A percentile compares a stretch with the other conserved stretches of the same genome.
phyloP scores from a whole-genome alignment of 2,797 vertebrate species.

The Netta rufina region DNA sequence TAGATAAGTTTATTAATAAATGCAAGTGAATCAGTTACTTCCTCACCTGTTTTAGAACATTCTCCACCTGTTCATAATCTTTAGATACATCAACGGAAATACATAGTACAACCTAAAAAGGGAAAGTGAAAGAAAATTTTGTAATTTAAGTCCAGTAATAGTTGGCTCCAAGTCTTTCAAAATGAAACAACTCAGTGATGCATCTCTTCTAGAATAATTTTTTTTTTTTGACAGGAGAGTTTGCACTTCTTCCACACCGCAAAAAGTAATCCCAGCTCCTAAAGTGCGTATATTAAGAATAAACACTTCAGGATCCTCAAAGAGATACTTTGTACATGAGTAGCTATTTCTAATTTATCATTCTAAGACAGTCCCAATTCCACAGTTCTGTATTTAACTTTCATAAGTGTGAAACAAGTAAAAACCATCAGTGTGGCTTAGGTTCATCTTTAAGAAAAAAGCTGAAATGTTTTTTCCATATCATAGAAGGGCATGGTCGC shows the following conservation, averaged over 20 bases:
- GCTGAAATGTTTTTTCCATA: fast-evolving
- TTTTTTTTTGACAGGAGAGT: not conserved
- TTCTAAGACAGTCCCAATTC: not conserved
- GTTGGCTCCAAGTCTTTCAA: not conserved
- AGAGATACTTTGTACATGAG: not conserved
- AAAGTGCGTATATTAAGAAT: not conserved
- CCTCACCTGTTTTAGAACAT: constrained; percentile 94
- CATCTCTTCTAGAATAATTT: not conserved
- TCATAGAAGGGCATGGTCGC: not conserved
- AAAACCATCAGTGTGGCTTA: not conserved
- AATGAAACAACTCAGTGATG: not conserved
- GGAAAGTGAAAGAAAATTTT: not conserved
- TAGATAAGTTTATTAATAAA: not conserved
- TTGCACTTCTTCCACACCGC: not conserved
- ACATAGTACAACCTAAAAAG: constrained; percentile 91
- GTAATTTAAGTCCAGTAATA: not conserved
- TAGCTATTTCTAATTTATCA: not conserved
- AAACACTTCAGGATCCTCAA: not conserved
- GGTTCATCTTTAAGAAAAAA: not conserved
- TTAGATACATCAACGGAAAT: constrained; percentile 96
- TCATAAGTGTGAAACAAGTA: not conserved
- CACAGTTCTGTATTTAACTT: not conserved
- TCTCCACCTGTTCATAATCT: constrained; percentile 93
- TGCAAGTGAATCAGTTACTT: not conserved
- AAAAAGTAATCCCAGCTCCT: not conserved